phyloP scores from a whole-genome alignment of 2,888 invertebrate species.

The Lypha dubia region DNA sequence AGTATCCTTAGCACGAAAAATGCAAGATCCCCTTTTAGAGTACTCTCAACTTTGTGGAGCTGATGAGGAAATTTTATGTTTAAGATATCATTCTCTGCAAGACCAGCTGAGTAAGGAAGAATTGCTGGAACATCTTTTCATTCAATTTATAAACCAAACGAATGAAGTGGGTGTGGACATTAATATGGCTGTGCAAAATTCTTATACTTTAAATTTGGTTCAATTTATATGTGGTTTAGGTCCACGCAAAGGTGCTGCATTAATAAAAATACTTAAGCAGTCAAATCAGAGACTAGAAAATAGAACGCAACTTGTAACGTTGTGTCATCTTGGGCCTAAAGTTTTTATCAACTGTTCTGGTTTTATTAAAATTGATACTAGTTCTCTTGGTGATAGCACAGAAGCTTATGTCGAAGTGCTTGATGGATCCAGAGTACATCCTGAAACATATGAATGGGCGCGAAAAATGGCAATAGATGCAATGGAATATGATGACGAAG shows the following conservation, averaged over 20 bases:
- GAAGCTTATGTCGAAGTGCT: conserved; percentile 97
- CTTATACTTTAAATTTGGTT: conserved; percentile 93
- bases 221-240: conserved; percentile 99
- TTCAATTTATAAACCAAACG: conserved; percentile 96
- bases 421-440: conserved; percentile 98
- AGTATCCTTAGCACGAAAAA: conserved; percentile 93
- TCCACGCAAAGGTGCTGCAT: conserved; percentile 94
- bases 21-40: conserved; percentile 98
- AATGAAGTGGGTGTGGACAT: conserved; percentile 99
- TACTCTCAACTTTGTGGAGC: conserved; percentile 97
- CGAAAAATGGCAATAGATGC: conserved; percentile 99
- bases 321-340: conserved; percentile 98
- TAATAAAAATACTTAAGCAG: conserved; percentile 93
- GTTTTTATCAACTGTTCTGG: conserved; percentile 99
- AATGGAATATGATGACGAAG: conserved; percentile 98
- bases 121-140: conserved; percentile 91
- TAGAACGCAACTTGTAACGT: conserved; percentile 96
- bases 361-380: conserved; percentile 99
- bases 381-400: conserved; percentile 95
- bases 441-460: conserved; percentile 99
- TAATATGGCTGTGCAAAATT: conserved; percentile 94
- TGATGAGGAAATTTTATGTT: conserved; percentile 97
- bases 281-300: conserved; percentile 96
- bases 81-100: conserved; percentile 94
- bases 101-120: conserved; percentile 93